These are phyloP conservation scores for Rhinogobio ventralis DNA, from an alignment of 2,797 vertebrate genomes.

Conservation along the genomic window DNA sequence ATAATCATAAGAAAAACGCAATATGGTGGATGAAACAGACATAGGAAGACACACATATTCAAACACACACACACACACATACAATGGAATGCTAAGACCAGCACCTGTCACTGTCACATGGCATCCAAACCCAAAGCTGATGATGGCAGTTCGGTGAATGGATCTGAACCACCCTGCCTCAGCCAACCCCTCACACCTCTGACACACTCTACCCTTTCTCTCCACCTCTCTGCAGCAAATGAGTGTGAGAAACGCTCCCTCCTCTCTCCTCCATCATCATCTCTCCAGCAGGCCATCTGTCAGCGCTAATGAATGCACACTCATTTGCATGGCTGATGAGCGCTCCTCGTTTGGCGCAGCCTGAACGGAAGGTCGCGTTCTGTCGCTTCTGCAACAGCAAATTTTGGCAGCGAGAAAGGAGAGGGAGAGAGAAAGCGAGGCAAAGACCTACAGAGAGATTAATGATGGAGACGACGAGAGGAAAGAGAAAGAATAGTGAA, in stretches of 20 bases:
- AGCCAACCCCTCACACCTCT: constrained; percentile 49
- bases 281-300: constrained; percentile 92
- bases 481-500: constrained; percentile 40
- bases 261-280: constrained; percentile 87
- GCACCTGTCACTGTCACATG: constrained; percentile 50
- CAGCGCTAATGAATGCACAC: constrained; percentile 94
- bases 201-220: constrained; percentile 55
- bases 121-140: constrained; percentile 51
- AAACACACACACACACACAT: background rate
- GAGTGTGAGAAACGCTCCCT: constrained; percentile 62
- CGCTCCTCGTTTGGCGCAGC: constrained; percentile 86
- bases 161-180: constrained; percentile 39
- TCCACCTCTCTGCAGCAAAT: constrained; percentile 51
- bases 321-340: constrained; percentile 95
- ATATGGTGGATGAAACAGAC: constrained; percentile 41
- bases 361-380: constrained; percentile 92
- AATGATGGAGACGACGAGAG: constrained; percentile 44
- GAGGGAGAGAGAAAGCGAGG: constrained; percentile 64
- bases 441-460: constrained; percentile 64
- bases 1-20: constrained; percentile 42
- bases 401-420: constrained; percentile 63
- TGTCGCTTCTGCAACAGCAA: constrained; percentile 78
- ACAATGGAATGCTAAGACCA: constrained; percentile 37
- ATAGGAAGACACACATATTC: constrained; percentile 24
- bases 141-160: constrained; percentile 52